Percentiles rank a stretch among this genome's conserved stretches.
Evolutionary conservation across 2,113 vertebrate genomes (phyloP).

Genomic region (Chauna torquata): DNA sequence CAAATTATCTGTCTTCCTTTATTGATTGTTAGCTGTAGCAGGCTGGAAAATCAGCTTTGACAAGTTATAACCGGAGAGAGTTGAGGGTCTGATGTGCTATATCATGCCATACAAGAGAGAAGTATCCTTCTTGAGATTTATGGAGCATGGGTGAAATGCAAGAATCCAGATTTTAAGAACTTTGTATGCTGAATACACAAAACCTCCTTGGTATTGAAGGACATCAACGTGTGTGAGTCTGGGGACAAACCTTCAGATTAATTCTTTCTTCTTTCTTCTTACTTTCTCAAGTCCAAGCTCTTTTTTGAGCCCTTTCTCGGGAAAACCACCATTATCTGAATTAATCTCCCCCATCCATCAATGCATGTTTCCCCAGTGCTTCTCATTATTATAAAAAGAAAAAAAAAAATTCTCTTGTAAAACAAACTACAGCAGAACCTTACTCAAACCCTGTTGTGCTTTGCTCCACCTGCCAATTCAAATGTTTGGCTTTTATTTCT

Average conservation of each 20-base stretch:
- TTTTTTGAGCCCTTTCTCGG: neutral
- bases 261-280: neutral
- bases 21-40: neutral
- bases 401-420: neutral
- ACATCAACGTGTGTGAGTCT: neutral
- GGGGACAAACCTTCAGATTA: neutral
- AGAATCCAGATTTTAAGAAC: neutral
- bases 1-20: neutral
- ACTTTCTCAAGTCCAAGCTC: neutral
- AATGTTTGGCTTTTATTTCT: neutral
- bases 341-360: neutral
- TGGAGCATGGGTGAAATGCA: neutral
- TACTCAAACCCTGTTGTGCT: neutral
- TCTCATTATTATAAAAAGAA: neutral
- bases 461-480: neutral
- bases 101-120: neutral
- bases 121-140: neutral
- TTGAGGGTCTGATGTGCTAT: neutral
- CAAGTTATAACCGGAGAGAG: neutral
- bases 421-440: neutral
- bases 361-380: neutral
- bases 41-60: neutral
- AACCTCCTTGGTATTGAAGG: neutral
- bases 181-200: fast-evolving
- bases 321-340: neutral